Evolutionary conservation across 1,140 invertebrate genomes (phyloP).

Genomic region (Heterodera carotae): DNA sequence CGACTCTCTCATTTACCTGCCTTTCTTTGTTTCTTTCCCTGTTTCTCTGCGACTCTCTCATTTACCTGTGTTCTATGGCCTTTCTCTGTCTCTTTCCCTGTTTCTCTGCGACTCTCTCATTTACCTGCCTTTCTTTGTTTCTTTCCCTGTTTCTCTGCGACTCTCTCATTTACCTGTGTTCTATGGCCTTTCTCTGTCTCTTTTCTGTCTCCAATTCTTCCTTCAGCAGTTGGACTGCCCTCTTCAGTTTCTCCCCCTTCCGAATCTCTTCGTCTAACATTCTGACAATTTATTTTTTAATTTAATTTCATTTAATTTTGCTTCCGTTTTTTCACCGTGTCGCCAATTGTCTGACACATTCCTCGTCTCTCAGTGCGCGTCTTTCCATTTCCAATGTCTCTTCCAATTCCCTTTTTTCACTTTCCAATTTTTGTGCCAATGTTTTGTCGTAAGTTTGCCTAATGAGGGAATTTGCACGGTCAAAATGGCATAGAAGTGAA

Average conservation of each 20-base stretch:
- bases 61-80: too few relatives aligned
- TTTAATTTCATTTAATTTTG: neutral
- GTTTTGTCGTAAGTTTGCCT: neutral
- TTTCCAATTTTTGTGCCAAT: neutral
- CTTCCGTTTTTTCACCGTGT: neutral
- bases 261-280: neutral
- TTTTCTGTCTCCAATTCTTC: slow-evolving; percentile 10
- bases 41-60: neutral
- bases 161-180: slow-evolving; percentile 7
- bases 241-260: neutral
- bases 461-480: slow-evolving; percentile 1
- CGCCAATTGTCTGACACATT: neutral
- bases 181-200: neutral
- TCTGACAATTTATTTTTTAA: neutral
- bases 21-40: too few relatives aligned
- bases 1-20: too few relatives aligned
- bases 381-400: neutral
- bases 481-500: neutral
- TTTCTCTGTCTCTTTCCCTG: neutral
- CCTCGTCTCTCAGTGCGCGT: neutral
- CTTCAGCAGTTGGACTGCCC: neutral
- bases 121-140: neutral
- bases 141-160: neutral
- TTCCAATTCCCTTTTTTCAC: neutral
- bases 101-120: neutral